Evolutionary conservation across 2,797 vertebrate species (phyloP).

Genomic region (Trematomus bernacchii): DNA sequence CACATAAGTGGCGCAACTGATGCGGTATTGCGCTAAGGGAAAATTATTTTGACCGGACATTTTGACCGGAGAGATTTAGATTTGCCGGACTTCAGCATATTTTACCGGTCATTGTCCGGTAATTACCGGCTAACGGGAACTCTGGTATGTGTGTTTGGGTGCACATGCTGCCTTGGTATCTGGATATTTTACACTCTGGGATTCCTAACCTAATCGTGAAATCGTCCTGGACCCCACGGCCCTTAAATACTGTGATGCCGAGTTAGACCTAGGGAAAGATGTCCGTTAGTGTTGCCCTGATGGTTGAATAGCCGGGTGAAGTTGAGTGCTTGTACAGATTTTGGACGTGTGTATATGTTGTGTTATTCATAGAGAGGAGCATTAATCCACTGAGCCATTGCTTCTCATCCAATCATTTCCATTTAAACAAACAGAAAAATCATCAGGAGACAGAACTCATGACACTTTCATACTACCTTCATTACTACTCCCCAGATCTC

Average conservation of each 20-base stretch:
- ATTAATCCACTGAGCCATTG: constrained; percentile 42
- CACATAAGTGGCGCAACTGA: too few species aligned
- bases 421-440: constrained; percentile 25
- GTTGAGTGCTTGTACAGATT: constrained; percentile 42
- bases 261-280: constrained; percentile 33
- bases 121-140: too few species aligned
- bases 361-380: constrained; percentile 38
- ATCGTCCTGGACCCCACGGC: constrained; percentile 43
- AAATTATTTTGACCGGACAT: too few species aligned
- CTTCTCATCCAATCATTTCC: constrained; percentile 48
- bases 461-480: constrained; percentile 31
- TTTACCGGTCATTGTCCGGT: too few species aligned
- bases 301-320: constrained; percentile 15
- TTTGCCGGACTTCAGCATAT: too few species aligned
- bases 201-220: constrained; percentile 35
- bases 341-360: constrained; percentile 43
- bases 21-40: too few species aligned
- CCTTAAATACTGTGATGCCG: constrained; percentile 1
- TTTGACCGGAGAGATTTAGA: too few species aligned
- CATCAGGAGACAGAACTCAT: constrained; percentile 22
- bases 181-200: constrained; percentile 12
- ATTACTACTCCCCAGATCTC: constrained; percentile 33
- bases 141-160: background rate
- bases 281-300: background rate
- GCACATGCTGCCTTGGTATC: constrained; percentile 15